phyloP scores from a whole-genome alignment of 2,113 vertebrate genomes.

The Leptodactylus fuscus region DNA sequence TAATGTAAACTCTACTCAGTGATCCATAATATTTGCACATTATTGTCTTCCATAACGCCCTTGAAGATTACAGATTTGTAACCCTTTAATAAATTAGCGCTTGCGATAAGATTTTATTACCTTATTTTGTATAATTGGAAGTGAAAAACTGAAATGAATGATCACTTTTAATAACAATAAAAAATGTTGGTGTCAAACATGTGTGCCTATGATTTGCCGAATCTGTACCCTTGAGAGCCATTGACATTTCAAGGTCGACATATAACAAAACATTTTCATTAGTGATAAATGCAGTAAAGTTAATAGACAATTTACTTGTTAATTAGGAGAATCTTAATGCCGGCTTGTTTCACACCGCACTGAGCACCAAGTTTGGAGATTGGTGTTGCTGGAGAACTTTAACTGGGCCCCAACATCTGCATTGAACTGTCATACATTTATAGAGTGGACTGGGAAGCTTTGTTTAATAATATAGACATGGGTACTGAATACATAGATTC shows the following conservation, averaged over 20 bases:
- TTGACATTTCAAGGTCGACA: constrained; percentile 27
- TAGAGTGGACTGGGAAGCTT: too few species aligned
- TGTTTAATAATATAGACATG: too few species aligned
- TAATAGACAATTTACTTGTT: constrained; percentile 11
- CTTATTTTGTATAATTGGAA: constrained; percentile 34
- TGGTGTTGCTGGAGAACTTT: not conserved
- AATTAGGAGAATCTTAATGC: not conserved
- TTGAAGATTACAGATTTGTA: constrained; percentile 2
- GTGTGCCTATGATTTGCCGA: not conserved
- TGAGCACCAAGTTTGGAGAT: not conserved
- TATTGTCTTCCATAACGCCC: not conserved
- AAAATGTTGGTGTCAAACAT: constrained; percentile 16
- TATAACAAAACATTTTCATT: constrained; percentile 32
- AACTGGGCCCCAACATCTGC: not conserved
- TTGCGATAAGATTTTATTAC: constrained; percentile 29
- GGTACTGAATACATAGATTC: too few species aligned
- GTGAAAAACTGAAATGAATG: constrained; percentile 5
- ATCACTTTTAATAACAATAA: constrained; percentile 28
- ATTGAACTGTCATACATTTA: not conserved
- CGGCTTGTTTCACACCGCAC: not conserved
- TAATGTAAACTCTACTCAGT: not conserved
- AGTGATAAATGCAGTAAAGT: constrained; percentile 29
- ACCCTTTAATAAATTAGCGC: constrained; percentile 5
- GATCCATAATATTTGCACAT: not conserved
- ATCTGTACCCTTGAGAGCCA: not conserved